A percentile compares a stretch with the other conserved stretches of the same genome.
phyloP scores from a whole-genome alignment of 2,888 invertebrate genomes.

The Nasonovia ribisnigri region DNA sequence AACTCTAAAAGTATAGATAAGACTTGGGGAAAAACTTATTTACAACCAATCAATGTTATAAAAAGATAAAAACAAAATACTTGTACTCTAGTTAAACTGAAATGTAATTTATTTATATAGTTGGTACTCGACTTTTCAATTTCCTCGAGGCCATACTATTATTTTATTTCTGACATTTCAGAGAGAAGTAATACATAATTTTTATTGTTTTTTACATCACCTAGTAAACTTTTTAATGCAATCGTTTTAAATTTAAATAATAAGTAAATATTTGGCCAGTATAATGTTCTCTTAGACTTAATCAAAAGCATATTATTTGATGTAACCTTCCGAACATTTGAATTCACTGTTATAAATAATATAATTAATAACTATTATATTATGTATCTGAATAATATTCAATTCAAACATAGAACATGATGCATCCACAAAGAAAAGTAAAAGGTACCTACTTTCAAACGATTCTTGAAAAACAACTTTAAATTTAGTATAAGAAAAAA shows the following conservation, averaged over 20 bases:
- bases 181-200: slow-evolving; percentile 13
- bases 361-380: not conserved
- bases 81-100: not conserved
- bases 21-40: not conserved
- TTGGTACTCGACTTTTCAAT: not conserved
- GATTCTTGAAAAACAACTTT: not conserved
- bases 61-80: not conserved
- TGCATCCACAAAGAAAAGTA: not conserved
- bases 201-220: not conserved
- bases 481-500: not conserved
- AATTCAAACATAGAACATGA: not conserved
- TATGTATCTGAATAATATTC: not conserved
- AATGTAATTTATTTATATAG: slow-evolving; percentile 28
- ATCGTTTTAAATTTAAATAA: not conserved
- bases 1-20: not conserved
- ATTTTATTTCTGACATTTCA: slow-evolving; percentile 13
- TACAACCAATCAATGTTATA: not conserved
- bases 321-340: not conserved
- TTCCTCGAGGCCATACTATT: slow-evolving; percentile 4
- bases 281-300: not conserved
- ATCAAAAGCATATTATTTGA: not conserved
- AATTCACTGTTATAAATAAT: not conserved
- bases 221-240: slow-evolving; percentile 1
- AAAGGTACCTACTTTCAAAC: not conserved
- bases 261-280: not conserved